These are phyloP conservation scores for Julus scanicus DNA, from an alignment of 2,888 invertebrate genomes.

Conservation along the genomic window DNA sequence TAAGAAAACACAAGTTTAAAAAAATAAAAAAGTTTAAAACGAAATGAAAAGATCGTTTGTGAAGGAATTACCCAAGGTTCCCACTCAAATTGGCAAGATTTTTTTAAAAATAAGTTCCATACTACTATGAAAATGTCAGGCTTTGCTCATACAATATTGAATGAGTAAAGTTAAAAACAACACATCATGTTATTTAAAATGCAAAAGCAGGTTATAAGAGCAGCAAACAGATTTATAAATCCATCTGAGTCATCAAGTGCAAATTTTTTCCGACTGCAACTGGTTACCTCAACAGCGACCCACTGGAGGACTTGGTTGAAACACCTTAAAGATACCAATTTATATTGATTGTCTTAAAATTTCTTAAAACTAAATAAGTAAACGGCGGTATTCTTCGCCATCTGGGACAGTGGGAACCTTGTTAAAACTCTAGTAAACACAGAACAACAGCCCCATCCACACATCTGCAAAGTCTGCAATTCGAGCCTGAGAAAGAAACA, in stretches of 20 bases:
- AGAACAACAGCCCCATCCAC: neutral
- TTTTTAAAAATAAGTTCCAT: neutral
- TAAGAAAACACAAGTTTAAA: neutral
- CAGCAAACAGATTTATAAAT: too few species aligned
- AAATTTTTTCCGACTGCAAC: too few species aligned
- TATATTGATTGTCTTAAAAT: neutral
- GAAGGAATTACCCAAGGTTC: conserved; percentile 3
- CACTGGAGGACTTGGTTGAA: neutral
- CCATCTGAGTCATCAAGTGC: too few species aligned
- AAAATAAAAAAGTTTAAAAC: neutral
- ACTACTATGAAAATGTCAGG: too few species aligned
- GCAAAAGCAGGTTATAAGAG: too few species aligned
- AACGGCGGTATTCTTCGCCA: neutral
- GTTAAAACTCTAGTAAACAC: neutral
- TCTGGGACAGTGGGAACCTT: conserved; percentile 39
- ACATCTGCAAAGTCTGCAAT: neutral
- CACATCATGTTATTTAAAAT: too few species aligned
- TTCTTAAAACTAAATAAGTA: neutral
- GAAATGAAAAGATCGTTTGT: neutral
- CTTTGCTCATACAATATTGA: too few species aligned
- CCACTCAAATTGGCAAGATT: neutral
- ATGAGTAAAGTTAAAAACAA: too few species aligned
- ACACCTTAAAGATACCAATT: neutral
- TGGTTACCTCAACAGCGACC: too few species aligned
- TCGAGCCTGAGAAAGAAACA: neutral